Conservation (phyloP, 2,797 vertebrate genomes). For the Acanthopagrus latus region DNA sequence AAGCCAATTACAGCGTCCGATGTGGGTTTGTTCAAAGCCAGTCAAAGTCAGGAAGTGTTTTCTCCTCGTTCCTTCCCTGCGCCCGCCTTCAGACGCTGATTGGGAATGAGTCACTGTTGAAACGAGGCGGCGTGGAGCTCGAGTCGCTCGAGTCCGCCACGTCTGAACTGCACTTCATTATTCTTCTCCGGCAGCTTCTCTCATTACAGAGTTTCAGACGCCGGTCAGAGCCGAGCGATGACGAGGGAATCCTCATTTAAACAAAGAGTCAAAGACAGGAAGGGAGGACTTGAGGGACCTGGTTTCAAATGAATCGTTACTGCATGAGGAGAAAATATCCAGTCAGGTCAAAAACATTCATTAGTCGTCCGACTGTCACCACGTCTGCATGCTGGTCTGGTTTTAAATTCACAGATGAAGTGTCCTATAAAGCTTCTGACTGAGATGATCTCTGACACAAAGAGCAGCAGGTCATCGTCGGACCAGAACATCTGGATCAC, state of each 20-base stretch:
- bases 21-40: conserved; percentile 69
- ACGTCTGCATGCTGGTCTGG: too few relatives aligned
- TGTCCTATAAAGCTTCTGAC: neutral
- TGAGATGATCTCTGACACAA: too few relatives aligned
- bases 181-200: neutral
- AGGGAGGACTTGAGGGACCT: neutral
- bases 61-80: conserved; percentile 29
- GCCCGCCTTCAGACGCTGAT: conserved; percentile 43
- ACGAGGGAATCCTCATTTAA: neutral
- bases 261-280: neutral
- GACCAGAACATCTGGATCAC: too few relatives aligned
- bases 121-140: conserved; percentile 32
- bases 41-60: conserved; percentile 65
- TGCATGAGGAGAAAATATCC: too few relatives aligned
- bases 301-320: neutral
- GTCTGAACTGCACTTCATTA: conserved; percentile 34
- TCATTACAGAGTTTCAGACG: conserved; percentile 37
- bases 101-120: conserved; percentile 51
- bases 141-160: neutral
- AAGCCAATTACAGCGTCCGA: conserved; percentile 71
- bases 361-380: too few relatives aligned
- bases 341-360: too few relatives aligned
- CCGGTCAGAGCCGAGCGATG: conserved; percentile 20
- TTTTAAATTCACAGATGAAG: neutral
- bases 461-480: too few relatives aligned